These are phyloP conservation scores for Eublepharis macularius DNA, from an alignment of 2,113 vertebrate genomes.

Conservation along the genomic window DNA sequence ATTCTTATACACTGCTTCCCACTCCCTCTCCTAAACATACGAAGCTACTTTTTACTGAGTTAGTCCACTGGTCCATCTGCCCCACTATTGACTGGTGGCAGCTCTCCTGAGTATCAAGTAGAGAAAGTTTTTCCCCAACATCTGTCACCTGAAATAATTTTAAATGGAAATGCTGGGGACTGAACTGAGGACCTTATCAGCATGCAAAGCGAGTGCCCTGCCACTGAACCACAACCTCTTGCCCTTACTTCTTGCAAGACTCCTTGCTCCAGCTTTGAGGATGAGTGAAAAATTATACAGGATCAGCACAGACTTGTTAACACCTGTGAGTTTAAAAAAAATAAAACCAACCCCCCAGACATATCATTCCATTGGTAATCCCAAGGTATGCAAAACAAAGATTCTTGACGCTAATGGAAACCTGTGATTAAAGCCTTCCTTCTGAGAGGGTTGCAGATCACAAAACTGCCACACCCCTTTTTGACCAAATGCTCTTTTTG, in stretches of 20 bases:
- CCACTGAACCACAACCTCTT: background rate
- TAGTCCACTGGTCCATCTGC: no score
- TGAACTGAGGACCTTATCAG: no score
- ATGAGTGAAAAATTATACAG: background rate
- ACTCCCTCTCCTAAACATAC: no score
- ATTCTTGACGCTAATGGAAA: conserved; percentile 20
- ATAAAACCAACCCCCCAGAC: background rate
- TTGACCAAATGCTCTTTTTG: background rate
- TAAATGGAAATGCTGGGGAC: no score
- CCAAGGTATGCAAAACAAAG: conserved; percentile 19
- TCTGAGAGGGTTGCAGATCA: conserved; percentile 14
- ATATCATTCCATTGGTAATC: conserved; percentile 34
- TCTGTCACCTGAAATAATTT: no score
- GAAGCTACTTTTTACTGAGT: no score
- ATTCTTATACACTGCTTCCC: background rate
- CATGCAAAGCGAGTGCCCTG: background rate
- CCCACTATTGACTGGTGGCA: no score
- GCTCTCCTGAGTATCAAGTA: no score
- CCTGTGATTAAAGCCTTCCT: conserved; percentile 50
- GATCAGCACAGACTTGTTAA: background rate
- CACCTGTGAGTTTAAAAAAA: conserved; percentile 7
- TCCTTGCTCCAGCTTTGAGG: fast-evolving
- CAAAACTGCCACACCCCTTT: conserved; percentile 46
- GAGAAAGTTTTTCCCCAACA: no score
- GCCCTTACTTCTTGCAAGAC: background rate